phyloP scores from a whole-genome alignment of 2,113 vertebrate genomes.

The Craseonycteris thonglongyai region DNA sequence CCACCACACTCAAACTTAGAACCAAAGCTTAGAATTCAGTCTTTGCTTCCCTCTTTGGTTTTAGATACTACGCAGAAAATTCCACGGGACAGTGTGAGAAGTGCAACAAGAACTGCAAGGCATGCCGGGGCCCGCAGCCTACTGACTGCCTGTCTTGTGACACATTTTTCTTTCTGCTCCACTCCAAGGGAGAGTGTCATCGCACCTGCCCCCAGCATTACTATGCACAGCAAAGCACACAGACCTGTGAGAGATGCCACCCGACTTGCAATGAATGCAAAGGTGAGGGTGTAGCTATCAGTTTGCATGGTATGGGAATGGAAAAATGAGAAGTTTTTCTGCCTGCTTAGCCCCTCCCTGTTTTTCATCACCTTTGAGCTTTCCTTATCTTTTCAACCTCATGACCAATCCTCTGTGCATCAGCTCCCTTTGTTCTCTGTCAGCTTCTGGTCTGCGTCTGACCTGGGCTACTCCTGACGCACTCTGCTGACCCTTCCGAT shows the following conservation, averaged over 20 bases:
- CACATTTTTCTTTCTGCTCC: conserved; percentile 80
- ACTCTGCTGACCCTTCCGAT: not conserved
- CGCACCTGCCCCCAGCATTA: conserved; percentile 84
- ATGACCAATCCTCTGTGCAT: not conserved
- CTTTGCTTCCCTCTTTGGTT: conserved; percentile 30
- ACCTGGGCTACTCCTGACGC: not conserved
- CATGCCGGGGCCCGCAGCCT: conserved; percentile 78
- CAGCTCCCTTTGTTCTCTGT: not conserved
- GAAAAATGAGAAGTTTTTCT: not conserved
- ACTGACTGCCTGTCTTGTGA: conserved; percentile 87
- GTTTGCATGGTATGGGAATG: not conserved
- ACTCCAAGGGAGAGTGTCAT: conserved; percentile 76
- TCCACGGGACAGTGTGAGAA: conserved; percentile 78
- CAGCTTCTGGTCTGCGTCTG: not conserved
- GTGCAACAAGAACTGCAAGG: conserved; percentile 86
- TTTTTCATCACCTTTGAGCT: not conserved
- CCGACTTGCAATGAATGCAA: conserved; percentile 86
- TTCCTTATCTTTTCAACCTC: not conserved
- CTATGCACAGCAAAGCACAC: conserved; percentile 70
- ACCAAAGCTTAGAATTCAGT: not conserved
- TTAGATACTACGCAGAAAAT: conserved; percentile 86
- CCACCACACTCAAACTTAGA: not conserved
- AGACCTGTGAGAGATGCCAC: conserved; percentile 86
- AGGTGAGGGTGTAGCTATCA: conserved; percentile 73
- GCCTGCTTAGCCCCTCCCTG: not conserved